Base-by-base conservation (phyloP, 2,797 vertebrate genomes). In the Cryptoprocta ferox region DNA sequence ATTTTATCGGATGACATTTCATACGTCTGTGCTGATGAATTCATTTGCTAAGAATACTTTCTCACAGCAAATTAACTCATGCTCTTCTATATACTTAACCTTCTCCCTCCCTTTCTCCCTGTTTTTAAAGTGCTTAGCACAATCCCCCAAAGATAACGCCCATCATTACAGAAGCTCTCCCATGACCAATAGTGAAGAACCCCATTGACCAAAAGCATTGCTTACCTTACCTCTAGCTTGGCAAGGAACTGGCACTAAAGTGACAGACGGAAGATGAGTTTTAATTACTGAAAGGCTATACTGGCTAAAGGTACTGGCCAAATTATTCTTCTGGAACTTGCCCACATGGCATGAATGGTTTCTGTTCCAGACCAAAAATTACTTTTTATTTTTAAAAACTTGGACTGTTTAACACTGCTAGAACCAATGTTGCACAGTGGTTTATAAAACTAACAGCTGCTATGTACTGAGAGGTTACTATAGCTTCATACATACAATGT, bases 1-100 rank as follows among this genome's bases (percentile, higher is more conserved):
- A 89, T 95, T 98, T 98, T 89, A 98, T 94, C 94, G 95, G 97
- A 81, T 97, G 84, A 97, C 92, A 96, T 94, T 98, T 98, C 96
- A 90, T 78, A 89, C 92, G 94, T 91, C 86, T 95, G 73, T 75
- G 63, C 56, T 93, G 79, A 95, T 93, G 70, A 70, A 83, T 80
- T 68, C 91, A 88, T 87, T 93, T 71, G 30, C 87, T 86, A 82
- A 42, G 66, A 93, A 16, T 94, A 84, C 21, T 93, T 93, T 91
- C 79, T 87, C 59, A 56, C 1, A 73, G 70, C 19, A 70, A 63
- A 88, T 73, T 70, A 71, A 68, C 12, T 65, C 35, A 37, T 39
- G 42, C 56, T 59, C 65, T 89, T 68, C 32, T 48, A 1, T n/a
- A 48, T 68, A 73, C 61, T 85, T 70, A 84, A 50, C 7, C 63